Evolutionary conservation across 2,797 vertebrate genomes (phyloP).

Genomic region (Hypotaenidia philippensis): DNA sequence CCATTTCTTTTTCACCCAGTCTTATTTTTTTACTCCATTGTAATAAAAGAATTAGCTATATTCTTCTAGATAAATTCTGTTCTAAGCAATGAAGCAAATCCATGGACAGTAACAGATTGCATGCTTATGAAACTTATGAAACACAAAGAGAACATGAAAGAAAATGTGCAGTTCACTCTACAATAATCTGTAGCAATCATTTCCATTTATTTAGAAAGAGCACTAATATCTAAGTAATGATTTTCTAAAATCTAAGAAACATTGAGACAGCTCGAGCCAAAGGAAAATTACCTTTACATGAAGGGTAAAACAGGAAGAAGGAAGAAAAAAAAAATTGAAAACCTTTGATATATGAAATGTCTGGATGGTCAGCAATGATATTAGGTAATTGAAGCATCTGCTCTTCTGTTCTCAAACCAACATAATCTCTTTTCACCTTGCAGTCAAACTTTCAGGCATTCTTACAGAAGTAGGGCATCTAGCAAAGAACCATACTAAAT

Average conservation of each 20-base stretch:
- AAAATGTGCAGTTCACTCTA: background rate
- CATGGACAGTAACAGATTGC: background rate
- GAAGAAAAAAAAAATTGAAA: background rate
- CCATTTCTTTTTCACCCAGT: background rate
- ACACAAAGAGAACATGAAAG: background rate
- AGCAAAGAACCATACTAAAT: background rate
- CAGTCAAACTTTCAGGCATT: background rate
- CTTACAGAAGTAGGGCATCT: background rate
- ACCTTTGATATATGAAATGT: background rate
- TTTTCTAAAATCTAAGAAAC: background rate
- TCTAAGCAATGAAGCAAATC: background rate
- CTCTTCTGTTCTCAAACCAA: background rate
- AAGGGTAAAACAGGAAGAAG: background rate
- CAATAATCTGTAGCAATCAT: background rate
- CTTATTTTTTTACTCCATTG: background rate
- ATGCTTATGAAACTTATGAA: background rate
- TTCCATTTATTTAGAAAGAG: background rate
- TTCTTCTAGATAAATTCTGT: constrained; percentile 11
- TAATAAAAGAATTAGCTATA: background rate
- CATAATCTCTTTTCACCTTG: background rate
- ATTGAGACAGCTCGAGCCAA: background rate
- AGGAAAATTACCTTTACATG: background rate
- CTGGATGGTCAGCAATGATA: background rate
- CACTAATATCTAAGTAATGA: background rate
- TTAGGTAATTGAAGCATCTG: background rate